Base-by-base conservation (phyloP, 2,113 vertebrate species). In the Fukomys damarensis region DNA sequence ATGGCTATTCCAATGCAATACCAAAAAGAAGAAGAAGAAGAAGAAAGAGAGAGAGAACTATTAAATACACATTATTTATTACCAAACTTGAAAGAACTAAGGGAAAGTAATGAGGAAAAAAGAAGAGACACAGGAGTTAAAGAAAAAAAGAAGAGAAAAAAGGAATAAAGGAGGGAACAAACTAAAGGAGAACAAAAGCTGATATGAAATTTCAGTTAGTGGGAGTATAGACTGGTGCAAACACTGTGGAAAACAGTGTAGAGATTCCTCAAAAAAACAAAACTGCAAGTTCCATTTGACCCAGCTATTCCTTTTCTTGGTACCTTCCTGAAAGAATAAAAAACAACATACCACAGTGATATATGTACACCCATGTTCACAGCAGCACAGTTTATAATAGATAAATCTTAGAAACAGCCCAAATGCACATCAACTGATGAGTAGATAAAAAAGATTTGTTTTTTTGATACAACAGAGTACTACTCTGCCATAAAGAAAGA, bases 11-110 rank as follows among this genome's bases (percentile, higher is more conserved):
- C n/a, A 59, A 76, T 20, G 32, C 24, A 88, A 46, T 87, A 3
- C 7, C 10, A 2, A 35, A 58, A 17, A 6, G 20, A 3, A 90
- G 7, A 19, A 1, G 3, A 13, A 24, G 4, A 28, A 52, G 4
- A 24, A 49, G 13, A 28, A 26, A 58, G 3, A 56, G 8, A 59
- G 43, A 22, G 2, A 82, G 41, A 46, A 13, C 10, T 2, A 2
- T 52, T 6, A 1, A 41, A 11, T 4, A 49, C 4, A 84, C 4
- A 19, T 11, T 38, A 22, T 70, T 61, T 28, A 11, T 12, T 54
- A 49, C 19, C 5, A 30, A 63, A 85, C 4, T 65, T 59, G 24
- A 63, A 43, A 63, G 9, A 32, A 5, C 56, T 54, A 52, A n/a
- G 5, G 7, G 9, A 11, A 10, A 11, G 26, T 7, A 26, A 43